A percentile compares a stretch with the other conserved stretches of the same genome.
Conservation (phyloP, 2,888 invertebrate genomes). For the Leptinotarsa rubiginosa region DNA sequence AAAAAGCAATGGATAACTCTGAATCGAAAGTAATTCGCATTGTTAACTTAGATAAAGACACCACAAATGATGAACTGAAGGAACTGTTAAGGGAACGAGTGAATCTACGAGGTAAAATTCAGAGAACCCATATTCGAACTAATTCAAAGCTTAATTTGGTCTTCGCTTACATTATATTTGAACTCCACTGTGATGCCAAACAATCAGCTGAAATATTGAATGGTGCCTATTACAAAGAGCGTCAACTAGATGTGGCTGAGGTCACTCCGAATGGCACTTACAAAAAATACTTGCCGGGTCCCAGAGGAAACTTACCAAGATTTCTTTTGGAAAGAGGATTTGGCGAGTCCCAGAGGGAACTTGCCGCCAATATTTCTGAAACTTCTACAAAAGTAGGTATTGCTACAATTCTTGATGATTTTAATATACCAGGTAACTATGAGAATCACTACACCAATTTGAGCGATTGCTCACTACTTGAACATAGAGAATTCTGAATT, state of each 20-base stretch:
- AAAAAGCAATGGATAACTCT: background rate
- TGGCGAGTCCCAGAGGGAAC: background rate
- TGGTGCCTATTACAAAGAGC: background rate
- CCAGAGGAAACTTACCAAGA: background rate
- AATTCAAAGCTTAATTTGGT: background rate
- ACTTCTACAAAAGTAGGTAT: no score
- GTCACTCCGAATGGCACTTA: background rate
- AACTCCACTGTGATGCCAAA: conserved; percentile 2
- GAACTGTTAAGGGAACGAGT: background rate
- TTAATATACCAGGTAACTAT: no score
- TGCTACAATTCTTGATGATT: no score
- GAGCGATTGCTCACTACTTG: no score
- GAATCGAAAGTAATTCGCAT: conserved; percentile 9
- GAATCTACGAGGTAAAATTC: background rate
- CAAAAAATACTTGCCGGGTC: background rate
- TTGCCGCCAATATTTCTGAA: no score
- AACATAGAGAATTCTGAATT: no score
- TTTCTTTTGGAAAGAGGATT: background rate
- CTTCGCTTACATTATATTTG: conserved; percentile 19
- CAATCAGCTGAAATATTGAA: background rate
- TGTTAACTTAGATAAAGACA: conserved; percentile 7
- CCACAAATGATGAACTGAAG: background rate
- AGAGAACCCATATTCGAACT: background rate
- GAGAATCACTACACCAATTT: no score
- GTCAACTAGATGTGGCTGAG: background rate